Percentiles rank a stretch among this genome's conserved stretches.
These are phyloP conservation scores for Papilio elwesi DNA, from an alignment of 2,888 invertebrate genomes.

Conservation along the genomic window DNA sequence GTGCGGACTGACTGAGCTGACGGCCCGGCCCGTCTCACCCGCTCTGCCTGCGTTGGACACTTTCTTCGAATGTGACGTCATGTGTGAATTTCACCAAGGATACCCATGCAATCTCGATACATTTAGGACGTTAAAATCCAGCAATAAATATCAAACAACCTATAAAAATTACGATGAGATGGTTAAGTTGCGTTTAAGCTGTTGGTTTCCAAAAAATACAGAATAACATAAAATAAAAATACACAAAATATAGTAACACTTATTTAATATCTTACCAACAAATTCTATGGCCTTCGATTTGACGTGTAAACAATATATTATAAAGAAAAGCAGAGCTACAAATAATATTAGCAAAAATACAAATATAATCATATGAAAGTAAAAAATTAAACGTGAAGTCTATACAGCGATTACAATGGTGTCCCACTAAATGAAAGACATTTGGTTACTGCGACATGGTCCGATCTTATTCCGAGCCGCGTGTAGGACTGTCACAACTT, in stretches of 20 bases:
- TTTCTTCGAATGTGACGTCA: constrained; percentile 59
- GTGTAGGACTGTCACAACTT: constrained; percentile 22
- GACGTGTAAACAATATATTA: no score
- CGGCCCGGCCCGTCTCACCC: constrained; percentile 32
- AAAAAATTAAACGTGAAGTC: no score
- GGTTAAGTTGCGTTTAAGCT: no score
- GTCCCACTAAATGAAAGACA: neutral
- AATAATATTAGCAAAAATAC: no score
- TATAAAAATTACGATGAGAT: no score
- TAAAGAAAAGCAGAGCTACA: no score
- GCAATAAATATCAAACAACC: neutral
- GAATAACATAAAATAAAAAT: no score
- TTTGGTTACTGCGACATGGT: constrained; percentile 13
- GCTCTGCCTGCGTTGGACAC: constrained; percentile 42
- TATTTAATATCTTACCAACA: no score
- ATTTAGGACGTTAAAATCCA: neutral
- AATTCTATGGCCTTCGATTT: no score
- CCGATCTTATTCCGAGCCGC: neutral
- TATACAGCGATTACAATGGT: neutral
- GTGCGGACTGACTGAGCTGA: constrained; percentile 56
- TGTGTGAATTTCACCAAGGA: constrained; percentile 60
- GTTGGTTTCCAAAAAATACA: no score
- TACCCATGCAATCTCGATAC: constrained; percentile 54
- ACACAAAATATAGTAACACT: no score
- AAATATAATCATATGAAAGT: no score